phyloP scores from a whole-genome alignment of 2,113 vertebrate genomes.

The Sander lucioperca region DNA sequence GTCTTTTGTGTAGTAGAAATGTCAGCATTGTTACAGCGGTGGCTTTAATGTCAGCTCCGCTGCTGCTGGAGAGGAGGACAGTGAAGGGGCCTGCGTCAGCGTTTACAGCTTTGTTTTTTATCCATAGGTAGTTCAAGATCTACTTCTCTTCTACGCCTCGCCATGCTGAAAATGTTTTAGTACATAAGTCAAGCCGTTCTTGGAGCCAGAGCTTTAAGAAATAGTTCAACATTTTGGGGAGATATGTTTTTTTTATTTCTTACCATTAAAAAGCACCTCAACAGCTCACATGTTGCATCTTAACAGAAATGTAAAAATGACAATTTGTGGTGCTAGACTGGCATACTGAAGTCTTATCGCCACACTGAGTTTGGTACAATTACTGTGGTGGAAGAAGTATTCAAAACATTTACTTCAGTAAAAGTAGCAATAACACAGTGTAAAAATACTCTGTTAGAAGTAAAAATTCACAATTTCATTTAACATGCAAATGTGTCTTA shows the following conservation, averaged over 20 bases:
- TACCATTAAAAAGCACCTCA: neutral
- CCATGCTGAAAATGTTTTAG: neutral
- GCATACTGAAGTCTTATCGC: no score
- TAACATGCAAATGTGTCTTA: conserved; percentile 44
- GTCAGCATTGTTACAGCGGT: conserved; percentile 64
- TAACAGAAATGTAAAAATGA: no score
- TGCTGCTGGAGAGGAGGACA: conserved; percentile 6
- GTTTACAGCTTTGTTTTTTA: neutral
- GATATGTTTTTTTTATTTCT: no score
- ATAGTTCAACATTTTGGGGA: neutral
- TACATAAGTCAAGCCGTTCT: neutral
- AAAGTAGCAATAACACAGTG: neutral
- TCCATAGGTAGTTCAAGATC: conserved; percentile 1
- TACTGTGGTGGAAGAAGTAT: neutral
- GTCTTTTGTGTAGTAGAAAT: conserved; percentile 64
- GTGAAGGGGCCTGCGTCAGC: neutral
- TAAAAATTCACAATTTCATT: no score
- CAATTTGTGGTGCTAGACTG: no score
- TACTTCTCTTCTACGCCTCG: neutral
- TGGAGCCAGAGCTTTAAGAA: neutral
- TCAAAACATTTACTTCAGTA: neutral
- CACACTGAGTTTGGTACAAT: no score
- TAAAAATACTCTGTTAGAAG: neutral
- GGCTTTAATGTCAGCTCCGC: conserved; percentile 67
- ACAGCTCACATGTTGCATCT: neutral